Percentiles rank a stretch among this genome's conserved stretches.
Evolutionary conservation across 2,888 invertebrate genomes (phyloP).

Genomic region (Dryobotodes eremita): DNA sequence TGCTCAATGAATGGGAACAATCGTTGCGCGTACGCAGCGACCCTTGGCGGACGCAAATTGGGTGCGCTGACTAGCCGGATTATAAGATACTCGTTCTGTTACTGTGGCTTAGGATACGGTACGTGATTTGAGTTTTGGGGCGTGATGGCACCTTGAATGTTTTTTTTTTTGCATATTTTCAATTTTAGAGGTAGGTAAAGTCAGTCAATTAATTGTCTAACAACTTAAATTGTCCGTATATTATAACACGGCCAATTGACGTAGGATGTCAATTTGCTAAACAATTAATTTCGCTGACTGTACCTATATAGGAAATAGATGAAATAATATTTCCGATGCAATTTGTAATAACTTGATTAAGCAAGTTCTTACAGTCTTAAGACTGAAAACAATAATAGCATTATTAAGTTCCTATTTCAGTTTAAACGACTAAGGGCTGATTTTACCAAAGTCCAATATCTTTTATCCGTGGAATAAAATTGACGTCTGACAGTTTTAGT

Average conservation of each 20-base stretch:
- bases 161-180: not conserved
- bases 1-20: slow-evolving; percentile 63
- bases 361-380: too few species aligned
- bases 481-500: too few species aligned
- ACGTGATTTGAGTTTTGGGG: slow-evolving; percentile 45
- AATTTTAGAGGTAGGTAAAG: not conserved
- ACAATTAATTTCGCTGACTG: too few species aligned
- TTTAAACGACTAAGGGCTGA: not conserved
- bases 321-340: not conserved
- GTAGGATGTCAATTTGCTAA: too few species aligned
- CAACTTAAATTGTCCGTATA: too few species aligned
- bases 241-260: too few species aligned
- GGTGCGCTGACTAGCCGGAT: slow-evolving; percentile 75
- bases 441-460: too few species aligned
- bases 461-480: too few species aligned
- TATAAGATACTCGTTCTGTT: slow-evolving; percentile 69
- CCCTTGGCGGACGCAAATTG: slow-evolving; percentile 78
- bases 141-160: slow-evolving; percentile 22
- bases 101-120: slow-evolving; percentile 53
- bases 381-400: too few species aligned
- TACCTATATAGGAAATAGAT: not conserved
- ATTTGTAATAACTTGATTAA: not conserved
- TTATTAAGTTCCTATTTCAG: not conserved
- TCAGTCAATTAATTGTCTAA: too few species aligned
- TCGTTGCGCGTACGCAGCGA: slow-evolving; percentile 74